Conservation (phyloP, 2,113 vertebrate species). For the Sardina pilchardus region DNA sequence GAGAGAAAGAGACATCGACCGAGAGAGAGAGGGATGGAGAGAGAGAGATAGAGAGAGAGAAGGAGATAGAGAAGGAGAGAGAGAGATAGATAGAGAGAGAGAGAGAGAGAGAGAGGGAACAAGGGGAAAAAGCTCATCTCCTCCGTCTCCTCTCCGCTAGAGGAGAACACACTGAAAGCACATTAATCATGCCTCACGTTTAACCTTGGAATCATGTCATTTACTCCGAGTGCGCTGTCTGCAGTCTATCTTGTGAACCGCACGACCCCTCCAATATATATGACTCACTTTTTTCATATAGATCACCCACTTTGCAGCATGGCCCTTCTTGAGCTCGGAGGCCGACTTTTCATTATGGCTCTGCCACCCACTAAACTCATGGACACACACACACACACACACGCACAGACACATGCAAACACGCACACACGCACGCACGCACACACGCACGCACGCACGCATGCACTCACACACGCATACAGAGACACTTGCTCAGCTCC, state of each 20-base stretch:
- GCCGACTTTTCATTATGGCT: neutral
- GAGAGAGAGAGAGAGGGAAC: neutral
- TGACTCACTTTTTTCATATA: constrained; percentile 29
- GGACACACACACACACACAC: neutral
- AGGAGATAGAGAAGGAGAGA: neutral
- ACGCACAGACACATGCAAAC: neutral
- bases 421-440: neutral
- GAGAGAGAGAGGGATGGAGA: neutral
- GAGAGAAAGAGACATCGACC: neutral
- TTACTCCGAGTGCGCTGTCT: constrained; percentile 43
- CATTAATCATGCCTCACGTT: constrained; percentile 55
- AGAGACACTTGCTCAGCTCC: neutral
- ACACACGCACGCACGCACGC: neutral
- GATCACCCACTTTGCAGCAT: constrained; percentile 30
- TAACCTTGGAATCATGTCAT: constrained; percentile 53
- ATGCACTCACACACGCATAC: neutral
- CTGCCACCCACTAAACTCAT: neutral
- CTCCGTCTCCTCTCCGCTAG: constrained; percentile 28
- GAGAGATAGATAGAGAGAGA: neutral
- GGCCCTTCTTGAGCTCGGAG: constrained; percentile 22
- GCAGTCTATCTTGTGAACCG: constrained; percentile 35
- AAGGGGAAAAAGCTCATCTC: constrained; percentile 16
- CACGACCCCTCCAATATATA: constrained; percentile 35
- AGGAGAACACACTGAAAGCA: constrained; percentile 48
- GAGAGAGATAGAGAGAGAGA: neutral